These are phyloP conservation scores for Melanotaenia pygmaea DNA, from an alignment of 2,797 vertebrate genomes.

Conservation along the genomic window DNA sequence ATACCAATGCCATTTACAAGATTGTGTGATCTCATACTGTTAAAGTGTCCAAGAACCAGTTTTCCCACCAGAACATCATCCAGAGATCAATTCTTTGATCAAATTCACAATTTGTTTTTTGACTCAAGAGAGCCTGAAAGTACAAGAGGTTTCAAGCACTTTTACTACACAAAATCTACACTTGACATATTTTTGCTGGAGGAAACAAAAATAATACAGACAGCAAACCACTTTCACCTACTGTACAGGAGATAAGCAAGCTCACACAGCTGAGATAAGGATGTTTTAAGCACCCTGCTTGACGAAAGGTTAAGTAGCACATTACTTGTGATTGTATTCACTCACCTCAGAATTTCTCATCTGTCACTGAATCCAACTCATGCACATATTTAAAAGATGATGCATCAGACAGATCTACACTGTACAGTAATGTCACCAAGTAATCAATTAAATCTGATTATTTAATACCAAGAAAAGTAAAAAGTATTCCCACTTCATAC, in stretches of 20 bases:
- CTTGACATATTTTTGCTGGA: slow-evolving; percentile 28
- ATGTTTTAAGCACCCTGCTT: slow-evolving; percentile 10
- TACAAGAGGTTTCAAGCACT: not conserved
- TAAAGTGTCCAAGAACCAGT: not conserved
- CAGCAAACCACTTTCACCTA: slow-evolving; percentile 30
- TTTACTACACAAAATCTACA: slow-evolving; percentile 6
- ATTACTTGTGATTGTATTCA: slow-evolving; percentile 4
- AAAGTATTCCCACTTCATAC: not conserved
- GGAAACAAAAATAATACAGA: slow-evolving; percentile 23
- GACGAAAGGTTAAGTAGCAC: slow-evolving; percentile 26
- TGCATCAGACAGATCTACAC: slow-evolving; percentile 22
- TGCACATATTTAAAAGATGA: slow-evolving; percentile 17
- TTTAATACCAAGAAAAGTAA: too few relatives aligned
- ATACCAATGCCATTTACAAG: not conserved
- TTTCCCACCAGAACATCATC: not conserved
- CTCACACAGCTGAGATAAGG: slow-evolving; percentile 34
- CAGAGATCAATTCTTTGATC: not conserved
- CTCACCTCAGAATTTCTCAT: not conserved
- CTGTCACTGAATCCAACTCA: slow-evolving; percentile 4
- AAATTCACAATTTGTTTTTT: not conserved
- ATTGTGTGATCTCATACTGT: not conserved
- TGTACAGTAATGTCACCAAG: not conserved
- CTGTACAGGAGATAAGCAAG: slow-evolving; percentile 39
- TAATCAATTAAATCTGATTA: too few relatives aligned
- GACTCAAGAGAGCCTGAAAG: not conserved